Base-by-base conservation (phyloP, 2,113 vertebrate species). In the Leucoraja erinaceus region DNA sequence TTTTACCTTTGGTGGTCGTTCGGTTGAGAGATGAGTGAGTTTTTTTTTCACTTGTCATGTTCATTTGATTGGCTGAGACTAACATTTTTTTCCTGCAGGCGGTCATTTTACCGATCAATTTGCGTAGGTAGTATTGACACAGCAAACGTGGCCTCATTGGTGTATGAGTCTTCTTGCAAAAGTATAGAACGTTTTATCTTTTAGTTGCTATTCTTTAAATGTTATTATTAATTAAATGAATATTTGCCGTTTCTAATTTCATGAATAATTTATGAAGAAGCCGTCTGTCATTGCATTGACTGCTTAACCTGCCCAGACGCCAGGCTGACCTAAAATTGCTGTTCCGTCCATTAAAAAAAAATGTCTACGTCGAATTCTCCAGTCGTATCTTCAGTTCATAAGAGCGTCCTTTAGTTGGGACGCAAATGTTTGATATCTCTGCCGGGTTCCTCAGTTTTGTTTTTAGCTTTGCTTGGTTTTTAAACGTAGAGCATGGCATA, bases 241-340 rank as follows among this genome's bases (percentile, higher is more conserved):
- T 5, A 31, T 86, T 63, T 63, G 28, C 54, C 10, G 25, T 63
- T 7, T 7, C 59, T 61, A 86, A 86, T 86, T 86, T 72, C 22
- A 70, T 91, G 90, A 91, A 72, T 91, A 91, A 91, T 91, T 91
- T 72, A 91, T 54, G 28, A 88, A 86, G 25, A 88, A 88, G 59
- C 1, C 66, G 66, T 72, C 9, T 74, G 16, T 88, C 59, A 91
- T 91, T 91, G 68, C 22, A 47, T 54, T 91, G 68, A 54, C 66
- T 91, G 90, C 66, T 72, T 11, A 70, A 91, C 66, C 66, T 91
- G 90, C 38, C 33, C 90, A 91, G 33, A 72, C 68, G 68, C 66
- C 66, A 11, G 38, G 20, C 90, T 54, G 33, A 25, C 38, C 33
- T 6, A 54, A 33, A 54, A 25, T 90, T 90, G n/a, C 11, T 47